Evolutionary conservation across 2,113 vertebrate genomes (phyloP), one percentile per base, ranked within the genome.

Genomic region (Datnioides undecimradiatus): DNA sequence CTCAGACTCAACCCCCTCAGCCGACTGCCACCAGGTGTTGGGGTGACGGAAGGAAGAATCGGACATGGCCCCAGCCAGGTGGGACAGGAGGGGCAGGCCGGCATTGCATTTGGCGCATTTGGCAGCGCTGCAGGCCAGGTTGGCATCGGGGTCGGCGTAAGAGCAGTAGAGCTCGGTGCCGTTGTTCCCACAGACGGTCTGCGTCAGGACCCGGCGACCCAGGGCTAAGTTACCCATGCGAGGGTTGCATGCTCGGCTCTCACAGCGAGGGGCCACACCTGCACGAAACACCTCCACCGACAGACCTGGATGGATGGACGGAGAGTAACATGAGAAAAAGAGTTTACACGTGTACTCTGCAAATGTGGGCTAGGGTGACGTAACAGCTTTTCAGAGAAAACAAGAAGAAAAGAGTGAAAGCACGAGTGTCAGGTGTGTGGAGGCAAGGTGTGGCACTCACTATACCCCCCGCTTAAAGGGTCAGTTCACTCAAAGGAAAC

Each of bases 11-110:
- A 87, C 92, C 0, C 94, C 95, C 66, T 85, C 93, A 0, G 97
- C 96, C 0, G 98, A 98, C 92, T 99, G 98, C 98, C 98, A 99
- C 98, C 98, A 99, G 0, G 97, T 99, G 77, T 95, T 94, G 8
- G 98, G 98, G 73, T 95, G 94, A 49, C 93, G 95, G 95, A 99
- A 99, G 3, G 98, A 95, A 0, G 98, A 99, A 90, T 99, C 98
- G 0, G 96, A 96, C 98, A 99, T 99, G 87, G 96, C 95, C 0
- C 94, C 88, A 0, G 98, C 88, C 19, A 93, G 95, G 84, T 99
- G 98, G 38, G 97, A 94, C 79, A 95, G 94, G 60, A 92, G 95
- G 0, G 93, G 82, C 0, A 95, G 93, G 25, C 90, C 93, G 0
- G 90, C 82, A 1, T 96, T 96, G 90, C 98, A 99, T 62, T 95